Evolutionary conservation across 2,113 vertebrate genomes (phyloP).

Genomic region (Gallinago media): DNA sequence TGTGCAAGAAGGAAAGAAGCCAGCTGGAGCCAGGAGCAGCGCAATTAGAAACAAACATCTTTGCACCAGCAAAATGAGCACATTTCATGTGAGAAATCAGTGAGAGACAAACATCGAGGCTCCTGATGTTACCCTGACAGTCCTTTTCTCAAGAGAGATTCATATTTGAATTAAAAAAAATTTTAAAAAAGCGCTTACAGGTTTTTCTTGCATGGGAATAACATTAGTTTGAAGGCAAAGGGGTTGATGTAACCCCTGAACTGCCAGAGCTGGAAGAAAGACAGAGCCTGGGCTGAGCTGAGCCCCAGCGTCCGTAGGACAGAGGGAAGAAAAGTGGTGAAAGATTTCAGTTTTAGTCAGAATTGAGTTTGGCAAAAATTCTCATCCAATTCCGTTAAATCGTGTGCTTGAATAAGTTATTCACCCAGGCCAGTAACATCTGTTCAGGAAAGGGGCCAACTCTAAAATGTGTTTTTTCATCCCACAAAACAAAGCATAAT

Average conservation of each 20-base stretch:
- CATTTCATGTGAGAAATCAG: slow-evolving; percentile 10
- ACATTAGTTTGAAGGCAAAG: not conserved
- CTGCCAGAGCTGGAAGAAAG: not conserved
- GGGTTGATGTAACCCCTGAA: not conserved
- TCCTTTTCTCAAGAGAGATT: not conserved
- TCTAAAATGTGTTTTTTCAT: slow-evolving; percentile 62
- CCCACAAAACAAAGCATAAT: slow-evolving; percentile 55
- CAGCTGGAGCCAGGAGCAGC: slow-evolving; percentile 32
- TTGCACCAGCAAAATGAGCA: slow-evolving; percentile 5
- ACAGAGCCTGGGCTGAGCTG: not conserved
- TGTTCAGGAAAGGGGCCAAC: slow-evolving; percentile 64
- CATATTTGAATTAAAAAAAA: not conserved
- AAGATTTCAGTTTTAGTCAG: slow-evolving; percentile 47
- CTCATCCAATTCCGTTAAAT: slow-evolving; percentile 33
- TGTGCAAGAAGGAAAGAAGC: slow-evolving; percentile 10
- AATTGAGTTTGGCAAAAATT: slow-evolving; percentile 58
- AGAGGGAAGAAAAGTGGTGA: slow-evolving; percentile 17
- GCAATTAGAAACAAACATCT: slow-evolving; percentile 36
- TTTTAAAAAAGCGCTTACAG: not conserved
- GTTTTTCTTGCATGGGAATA: not conserved
- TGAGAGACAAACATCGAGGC: not conserved
- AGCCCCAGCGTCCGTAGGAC: not conserved
- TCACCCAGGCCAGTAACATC: slow-evolving; percentile 66
- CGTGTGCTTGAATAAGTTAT: slow-evolving; percentile 41
- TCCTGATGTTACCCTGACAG: not conserved